Percentiles rank a stretch among this genome's conserved stretches.
phyloP scores from a whole-genome alignment of 92 coral and sea anemone species.

The Plumapathes pennacea region DNA sequence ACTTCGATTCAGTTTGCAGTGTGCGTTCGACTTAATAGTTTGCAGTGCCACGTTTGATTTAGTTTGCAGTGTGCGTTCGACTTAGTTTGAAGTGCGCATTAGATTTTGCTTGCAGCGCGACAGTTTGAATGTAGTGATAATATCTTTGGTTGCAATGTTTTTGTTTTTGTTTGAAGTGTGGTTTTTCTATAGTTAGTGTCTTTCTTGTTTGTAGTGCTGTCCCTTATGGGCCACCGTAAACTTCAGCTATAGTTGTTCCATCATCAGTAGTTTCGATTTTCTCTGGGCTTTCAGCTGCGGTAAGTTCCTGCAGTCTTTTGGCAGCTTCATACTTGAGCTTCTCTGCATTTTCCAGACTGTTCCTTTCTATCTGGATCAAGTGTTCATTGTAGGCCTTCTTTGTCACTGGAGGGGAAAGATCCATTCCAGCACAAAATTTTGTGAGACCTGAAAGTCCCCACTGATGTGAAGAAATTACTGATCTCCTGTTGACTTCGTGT shows the following conservation, averaged over 20 bases:
- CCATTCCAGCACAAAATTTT: slow-evolving; percentile 58
- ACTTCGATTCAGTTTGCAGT: too few relatives aligned
- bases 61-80: too few relatives aligned
- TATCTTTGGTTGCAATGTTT: too few relatives aligned
- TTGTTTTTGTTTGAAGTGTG: too few relatives aligned
- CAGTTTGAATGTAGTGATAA: too few relatives aligned
- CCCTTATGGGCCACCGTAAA: too few relatives aligned
- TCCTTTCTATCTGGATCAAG: slow-evolving; percentile 47
- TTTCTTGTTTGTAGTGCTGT: slow-evolving; percentile 10
- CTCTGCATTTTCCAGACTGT: slow-evolving; percentile 47
- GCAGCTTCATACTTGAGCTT: slow-evolving; percentile 52
- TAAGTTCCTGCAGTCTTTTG: slow-evolving; percentile 25
- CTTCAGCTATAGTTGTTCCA: slow-evolving; percentile 22
- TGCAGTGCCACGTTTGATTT: too few relatives aligned
- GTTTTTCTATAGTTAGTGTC: slow-evolving; percentile 5
- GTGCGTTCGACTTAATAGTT: too few relatives aligned
- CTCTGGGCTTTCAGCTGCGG: slow-evolving; percentile 26
- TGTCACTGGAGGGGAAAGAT: slow-evolving; percentile 63
- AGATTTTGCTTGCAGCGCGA: too few relatives aligned
- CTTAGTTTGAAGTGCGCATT: too few relatives aligned
- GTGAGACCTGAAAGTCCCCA: slow-evolving; percentile 31
- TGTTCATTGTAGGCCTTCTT: slow-evolving; percentile 56
- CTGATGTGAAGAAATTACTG: slow-evolving; percentile 50
- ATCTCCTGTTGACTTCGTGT: slow-evolving; percentile 52
- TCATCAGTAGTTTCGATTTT: slow-evolving; percentile 6